These are phyloP conservation scores for Lasiurus borealis DNA, from an alignment of 2,113 vertebrate species.

Conservation along the genomic window DNA sequence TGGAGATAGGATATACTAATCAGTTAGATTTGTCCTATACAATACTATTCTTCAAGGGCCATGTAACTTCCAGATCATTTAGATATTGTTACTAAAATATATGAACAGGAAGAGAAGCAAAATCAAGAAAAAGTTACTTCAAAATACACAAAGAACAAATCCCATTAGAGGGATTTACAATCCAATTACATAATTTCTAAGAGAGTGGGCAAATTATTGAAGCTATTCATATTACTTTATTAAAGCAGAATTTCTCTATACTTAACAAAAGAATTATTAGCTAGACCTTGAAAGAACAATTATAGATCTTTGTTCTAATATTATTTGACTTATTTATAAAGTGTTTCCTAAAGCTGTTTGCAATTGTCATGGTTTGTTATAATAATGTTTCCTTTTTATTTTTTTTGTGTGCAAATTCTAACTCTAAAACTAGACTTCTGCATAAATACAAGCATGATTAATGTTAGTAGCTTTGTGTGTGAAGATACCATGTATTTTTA, in stretches of 20 bases:
- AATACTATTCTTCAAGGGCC: not conserved
- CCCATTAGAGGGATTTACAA: conserved; percentile 52
- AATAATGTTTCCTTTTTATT: not conserved
- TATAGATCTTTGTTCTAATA: not conserved
- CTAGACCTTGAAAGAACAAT: conserved; percentile 32
- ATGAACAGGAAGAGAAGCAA: not conserved
- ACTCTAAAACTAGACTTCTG: not conserved
- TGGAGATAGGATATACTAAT: not conserved
- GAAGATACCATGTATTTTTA: not conserved
- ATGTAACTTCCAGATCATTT: not conserved
- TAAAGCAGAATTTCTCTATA: not conserved
- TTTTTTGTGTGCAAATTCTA: not conserved
- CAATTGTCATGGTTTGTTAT: not conserved
- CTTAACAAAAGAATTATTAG: conserved; percentile 11
- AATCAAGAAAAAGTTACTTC: not conserved
- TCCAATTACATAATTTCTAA: conserved; percentile 9
- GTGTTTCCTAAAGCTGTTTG: not conserved
- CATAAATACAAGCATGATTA: not conserved
- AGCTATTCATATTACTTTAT: conserved; percentile 31
- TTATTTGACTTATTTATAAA: conserved; percentile 38
- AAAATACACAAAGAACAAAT: not conserved
- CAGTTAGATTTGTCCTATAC: not conserved
- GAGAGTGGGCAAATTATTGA: conserved; percentile 9
- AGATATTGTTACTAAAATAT: conserved; percentile 12
- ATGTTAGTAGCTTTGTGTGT: not conserved